phyloP scores from a whole-genome alignment of 2,797 vertebrate species.

The Vultur gryphus region DNA sequence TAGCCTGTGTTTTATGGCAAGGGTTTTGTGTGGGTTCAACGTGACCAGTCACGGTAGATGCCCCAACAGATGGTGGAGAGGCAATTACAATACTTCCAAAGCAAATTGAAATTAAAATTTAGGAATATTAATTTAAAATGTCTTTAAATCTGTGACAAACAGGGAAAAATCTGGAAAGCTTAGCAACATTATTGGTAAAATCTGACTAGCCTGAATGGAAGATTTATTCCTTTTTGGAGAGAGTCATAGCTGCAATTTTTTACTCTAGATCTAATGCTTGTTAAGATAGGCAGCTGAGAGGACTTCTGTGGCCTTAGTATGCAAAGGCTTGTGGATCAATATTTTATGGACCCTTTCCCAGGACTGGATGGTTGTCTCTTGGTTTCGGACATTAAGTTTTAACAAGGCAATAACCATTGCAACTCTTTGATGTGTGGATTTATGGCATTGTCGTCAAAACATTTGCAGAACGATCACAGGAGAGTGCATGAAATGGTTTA shows the following conservation, averaged over 20 bases:
- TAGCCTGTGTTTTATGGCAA: not conserved
- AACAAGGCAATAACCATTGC: not conserved
- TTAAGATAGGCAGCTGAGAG: not conserved
- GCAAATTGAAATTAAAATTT: not conserved
- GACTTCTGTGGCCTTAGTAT: not conserved
- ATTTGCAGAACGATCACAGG: not conserved
- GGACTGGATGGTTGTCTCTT: not conserved
- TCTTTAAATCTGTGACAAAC: not conserved
- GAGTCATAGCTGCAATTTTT: not conserved
- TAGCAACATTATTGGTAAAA: not conserved
- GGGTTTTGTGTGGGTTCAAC: not conserved
- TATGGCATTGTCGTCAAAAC: not conserved
- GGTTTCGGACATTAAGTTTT: not conserved
- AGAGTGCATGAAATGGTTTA: fast-evolving
- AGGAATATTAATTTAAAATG: not conserved
- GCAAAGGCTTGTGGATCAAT: not conserved
- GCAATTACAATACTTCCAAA: not conserved
- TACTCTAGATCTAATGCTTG: not conserved
- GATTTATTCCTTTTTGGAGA: not conserved
- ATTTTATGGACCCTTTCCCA: not conserved
- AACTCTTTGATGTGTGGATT: not conserved
- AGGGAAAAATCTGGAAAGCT: not conserved
- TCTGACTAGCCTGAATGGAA: not conserved
- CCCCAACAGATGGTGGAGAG: not conserved
- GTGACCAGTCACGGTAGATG: not conserved